Evolutionary conservation across 2,113 vertebrate species (phyloP).

Genomic region (Daboia siamensis): DNA sequence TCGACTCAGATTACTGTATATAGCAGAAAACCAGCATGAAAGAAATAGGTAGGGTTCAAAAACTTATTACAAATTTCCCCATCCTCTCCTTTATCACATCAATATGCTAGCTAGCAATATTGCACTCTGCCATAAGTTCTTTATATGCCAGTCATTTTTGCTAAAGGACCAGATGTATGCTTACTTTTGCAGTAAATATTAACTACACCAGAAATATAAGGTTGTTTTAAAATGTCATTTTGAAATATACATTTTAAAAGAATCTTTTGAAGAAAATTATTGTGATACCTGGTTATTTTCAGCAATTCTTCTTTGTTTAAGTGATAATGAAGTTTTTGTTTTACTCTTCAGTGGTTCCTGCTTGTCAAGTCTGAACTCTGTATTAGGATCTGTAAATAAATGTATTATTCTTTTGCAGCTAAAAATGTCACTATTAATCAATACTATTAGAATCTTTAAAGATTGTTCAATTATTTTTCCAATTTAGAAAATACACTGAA

Average conservation of each 20-base stretch:
- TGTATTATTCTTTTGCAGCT: slow-evolving; percentile 47
- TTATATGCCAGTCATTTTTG: not conserved
- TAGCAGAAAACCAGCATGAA: not conserved
- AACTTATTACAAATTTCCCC: not conserved
- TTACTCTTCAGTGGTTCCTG: slow-evolving; percentile 80
- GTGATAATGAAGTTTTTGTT: slow-evolving; percentile 74
- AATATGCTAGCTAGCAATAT: not conserved
- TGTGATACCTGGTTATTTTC: slow-evolving; percentile 80
- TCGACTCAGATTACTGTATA: not conserved
- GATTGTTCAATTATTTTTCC: not conserved
- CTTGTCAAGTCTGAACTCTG: slow-evolving; percentile 83
- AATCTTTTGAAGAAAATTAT: not conserved
- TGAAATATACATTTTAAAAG: not conserved
- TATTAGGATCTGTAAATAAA: slow-evolving; percentile 71
- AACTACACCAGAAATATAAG: not conserved
- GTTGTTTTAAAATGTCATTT: not conserved
- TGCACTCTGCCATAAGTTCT: not conserved
- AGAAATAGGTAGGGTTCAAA: not conserved
- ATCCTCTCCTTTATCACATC: not conserved
- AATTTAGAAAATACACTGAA: not conserved
- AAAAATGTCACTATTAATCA: not conserved
- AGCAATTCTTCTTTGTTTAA: slow-evolving; percentile 75
- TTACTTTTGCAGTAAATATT: not conserved
- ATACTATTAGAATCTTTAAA: not conserved
- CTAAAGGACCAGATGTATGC: not conserved